Evolutionary conservation across 2,113 vertebrate genomes (phyloP).

Genomic region (Thermophis baileyi): DNA sequence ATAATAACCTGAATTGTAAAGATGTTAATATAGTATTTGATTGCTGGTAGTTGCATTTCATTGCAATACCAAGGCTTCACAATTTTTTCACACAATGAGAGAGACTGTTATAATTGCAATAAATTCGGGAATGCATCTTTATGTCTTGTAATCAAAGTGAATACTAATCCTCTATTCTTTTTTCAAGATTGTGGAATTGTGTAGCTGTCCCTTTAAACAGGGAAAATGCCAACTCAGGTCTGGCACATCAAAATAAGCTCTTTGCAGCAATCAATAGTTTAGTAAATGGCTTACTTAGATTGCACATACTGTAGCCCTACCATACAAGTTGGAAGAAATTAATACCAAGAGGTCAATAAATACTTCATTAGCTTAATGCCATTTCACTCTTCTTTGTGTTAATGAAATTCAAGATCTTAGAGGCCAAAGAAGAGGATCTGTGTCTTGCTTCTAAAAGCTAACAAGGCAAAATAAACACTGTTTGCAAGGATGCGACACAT

Average conservation of each 20-base stretch:
- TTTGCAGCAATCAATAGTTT: neutral
- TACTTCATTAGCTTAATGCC: neutral
- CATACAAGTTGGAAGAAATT: neutral
- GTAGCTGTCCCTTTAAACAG: neutral
- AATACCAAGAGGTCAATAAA: constrained; percentile 4
- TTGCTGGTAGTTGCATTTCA: neutral
- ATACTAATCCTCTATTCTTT: neutral
- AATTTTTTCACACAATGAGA: neutral
- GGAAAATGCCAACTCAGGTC: neutral
- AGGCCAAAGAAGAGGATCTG: neutral
- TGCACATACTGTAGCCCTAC: neutral
- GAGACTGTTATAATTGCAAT: neutral
- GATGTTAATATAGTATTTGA: neutral
- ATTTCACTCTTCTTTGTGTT: constrained; percentile 4
- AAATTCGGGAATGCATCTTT: neutral
- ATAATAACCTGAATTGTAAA: neutral
- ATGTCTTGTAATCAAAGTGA: neutral
- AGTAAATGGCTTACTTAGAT: neutral
- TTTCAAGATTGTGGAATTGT: neutral
- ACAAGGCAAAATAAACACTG: constrained; percentile 4
- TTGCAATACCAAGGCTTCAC: neutral
- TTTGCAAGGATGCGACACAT: neutral
- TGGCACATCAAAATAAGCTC: neutral
- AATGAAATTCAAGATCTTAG: constrained; percentile 1
- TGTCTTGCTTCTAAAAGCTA: neutral